phyloP scores from a whole-genome alignment of 2,888 invertebrate species.

The Apoderus coryli region DNA sequence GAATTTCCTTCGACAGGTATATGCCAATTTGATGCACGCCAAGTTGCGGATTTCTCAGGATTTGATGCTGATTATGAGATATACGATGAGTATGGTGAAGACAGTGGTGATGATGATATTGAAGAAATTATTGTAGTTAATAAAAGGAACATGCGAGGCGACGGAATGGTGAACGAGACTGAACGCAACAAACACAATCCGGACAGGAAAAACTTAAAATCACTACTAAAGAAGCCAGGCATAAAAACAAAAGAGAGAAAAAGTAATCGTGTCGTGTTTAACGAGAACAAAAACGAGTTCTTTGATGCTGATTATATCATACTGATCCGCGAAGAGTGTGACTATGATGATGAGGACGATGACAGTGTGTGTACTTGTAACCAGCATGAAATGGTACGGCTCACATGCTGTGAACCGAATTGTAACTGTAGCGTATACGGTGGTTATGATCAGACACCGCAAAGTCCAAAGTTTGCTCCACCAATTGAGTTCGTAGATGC shows the following conservation, averaged over 20 bases:
- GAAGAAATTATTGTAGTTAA: no score
- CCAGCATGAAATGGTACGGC: conserved; percentile 49
- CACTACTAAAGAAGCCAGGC: conserved; percentile 62
- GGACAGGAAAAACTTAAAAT: conserved; percentile 49
- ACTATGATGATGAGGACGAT: conserved; percentile 70
- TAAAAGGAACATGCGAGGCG: background rate
- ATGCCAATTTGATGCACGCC: background rate
- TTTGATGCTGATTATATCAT: conserved; percentile 89
- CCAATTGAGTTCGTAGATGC: conserved; percentile 62
- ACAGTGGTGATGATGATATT: conserved; percentile 2
- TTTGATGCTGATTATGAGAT: background rate
- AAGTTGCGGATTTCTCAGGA: background rate
- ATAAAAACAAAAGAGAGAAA: conserved; percentile 48
- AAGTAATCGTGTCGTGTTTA: conserved; percentile 73
- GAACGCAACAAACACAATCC: conserved; percentile 38
- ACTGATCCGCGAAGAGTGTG: conserved; percentile 75
- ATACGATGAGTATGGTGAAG: conserved; percentile 3
- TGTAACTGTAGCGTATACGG: conserved; percentile 34
- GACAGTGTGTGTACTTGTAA: conserved; percentile 56
- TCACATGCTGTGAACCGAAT: conserved; percentile 52
- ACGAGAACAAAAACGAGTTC: conserved; percentile 79
- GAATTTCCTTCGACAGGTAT: conserved; percentile 24
- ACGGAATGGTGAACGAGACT: conserved; percentile 35
- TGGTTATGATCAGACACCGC: conserved; percentile 23
- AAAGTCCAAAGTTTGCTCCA: conserved; percentile 46